Evolutionary conservation across 2,888 invertebrate species (phyloP), one percentile per base, ranked within the genome.

Genomic region (Augochlorella aurata): DNA sequence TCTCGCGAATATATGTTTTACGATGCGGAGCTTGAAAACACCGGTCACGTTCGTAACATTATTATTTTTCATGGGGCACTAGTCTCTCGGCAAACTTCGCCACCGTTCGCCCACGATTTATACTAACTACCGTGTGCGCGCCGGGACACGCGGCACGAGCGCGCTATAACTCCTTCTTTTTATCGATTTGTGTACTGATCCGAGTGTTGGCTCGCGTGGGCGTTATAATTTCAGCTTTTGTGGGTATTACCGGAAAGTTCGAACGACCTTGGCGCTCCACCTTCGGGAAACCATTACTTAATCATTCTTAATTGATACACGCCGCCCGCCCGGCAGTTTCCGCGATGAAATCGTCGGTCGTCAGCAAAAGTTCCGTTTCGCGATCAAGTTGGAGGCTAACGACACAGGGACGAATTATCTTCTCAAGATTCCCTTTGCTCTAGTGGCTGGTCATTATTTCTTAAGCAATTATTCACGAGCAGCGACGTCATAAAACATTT

Each of bases 121-220:
- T 44, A 38, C 38, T 38, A 65, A 58, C 47, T 45, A 54, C 54
- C 54, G 54, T 67, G 5, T 54, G n/a, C 44, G 52, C 16, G 44
- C 45, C 49, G 7, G 16, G 49, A 54, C 70, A 66, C 54, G 76
- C 66, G 69, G 72, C 66, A 75, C 75, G 69, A 47, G 58, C 44
- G 50, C 16, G 38, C 52, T 9, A 49, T 83, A 83, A 73, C 61
- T 79, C 61, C 29, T 58, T 12, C 67, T 63, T 83, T 76, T 74
- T 69, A 77, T 80, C 83, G 80, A 80, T 65, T 47, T 47, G 65
- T 54, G 68, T 72, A 77, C 67, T 63, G 72, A 83, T 72, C 67
- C 45, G 38, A 74, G 50, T 65, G 18, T 49, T 21, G 12, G 0
- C 14, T 18, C 65, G 58, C 49, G 83, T 69, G 63, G 68, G 75